These are phyloP conservation scores for Odocoileus hemionus DNA, from an alignment of 2,113 vertebrate genomes.

Conservation along the genomic window DNA sequence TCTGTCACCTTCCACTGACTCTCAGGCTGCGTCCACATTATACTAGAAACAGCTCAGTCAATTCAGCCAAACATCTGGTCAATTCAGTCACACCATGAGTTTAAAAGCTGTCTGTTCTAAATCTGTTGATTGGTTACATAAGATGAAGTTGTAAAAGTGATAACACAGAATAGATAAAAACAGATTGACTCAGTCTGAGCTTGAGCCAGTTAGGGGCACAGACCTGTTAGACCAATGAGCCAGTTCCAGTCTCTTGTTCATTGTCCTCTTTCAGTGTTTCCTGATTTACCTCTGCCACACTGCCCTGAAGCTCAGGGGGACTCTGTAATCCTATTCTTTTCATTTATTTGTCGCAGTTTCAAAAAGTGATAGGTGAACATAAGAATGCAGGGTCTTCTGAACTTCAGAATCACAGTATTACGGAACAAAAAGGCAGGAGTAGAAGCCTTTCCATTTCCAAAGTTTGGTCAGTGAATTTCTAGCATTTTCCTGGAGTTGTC, in stretches of 20 bases:
- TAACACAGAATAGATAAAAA: not conserved
- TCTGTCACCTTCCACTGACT: not conserved
- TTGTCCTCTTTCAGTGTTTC: not conserved
- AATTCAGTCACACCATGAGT: not conserved
- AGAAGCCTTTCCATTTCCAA: not conserved
- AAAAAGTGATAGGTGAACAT: not conserved
- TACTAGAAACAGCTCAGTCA: not conserved
- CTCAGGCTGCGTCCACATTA: not conserved
- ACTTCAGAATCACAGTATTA: not conserved
- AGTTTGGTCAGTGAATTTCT: not conserved
- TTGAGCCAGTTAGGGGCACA: not conserved
- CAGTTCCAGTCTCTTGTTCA: not conserved
- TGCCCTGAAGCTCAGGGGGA: not conserved
- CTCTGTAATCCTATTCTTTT: not conserved
- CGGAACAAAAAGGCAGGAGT: not conserved
- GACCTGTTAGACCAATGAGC: not conserved
- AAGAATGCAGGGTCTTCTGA: not conserved
- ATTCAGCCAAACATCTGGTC: not conserved
- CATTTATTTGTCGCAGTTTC: not conserved
- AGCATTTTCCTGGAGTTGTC: not conserved
- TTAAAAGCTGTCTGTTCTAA: not conserved
- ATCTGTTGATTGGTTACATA: not conserved
- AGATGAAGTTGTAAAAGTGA: not conserved
- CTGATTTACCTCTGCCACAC: not conserved
- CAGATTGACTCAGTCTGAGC: not conserved